Base-by-base conservation (phyloP, 1,140 invertebrate genomes). In the Steinernema feltiae region DNA sequence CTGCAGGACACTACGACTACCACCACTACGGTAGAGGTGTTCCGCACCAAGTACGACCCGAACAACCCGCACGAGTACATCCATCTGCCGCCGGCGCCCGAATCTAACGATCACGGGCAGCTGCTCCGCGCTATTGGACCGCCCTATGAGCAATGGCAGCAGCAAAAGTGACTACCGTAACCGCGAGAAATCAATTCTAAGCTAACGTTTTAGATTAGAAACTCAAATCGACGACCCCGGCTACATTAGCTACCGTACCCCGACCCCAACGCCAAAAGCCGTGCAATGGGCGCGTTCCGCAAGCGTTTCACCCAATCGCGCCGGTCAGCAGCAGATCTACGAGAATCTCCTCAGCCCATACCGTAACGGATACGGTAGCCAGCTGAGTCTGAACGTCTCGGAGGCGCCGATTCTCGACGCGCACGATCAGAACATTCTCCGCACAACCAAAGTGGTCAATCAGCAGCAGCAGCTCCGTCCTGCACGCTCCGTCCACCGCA, bases 1-100 rank as follows among this genome's bases (percentile, higher is more conserved):
- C 53, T 63, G 7, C 53, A 63, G 53, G 53, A 63, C 24, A 63
- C 53, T 27, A 63, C 53, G 53, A 63, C 53, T 27, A 63, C 53
- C 53, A 63, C 53, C 53, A 63, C 53, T 27, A 63, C 53, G 53
- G 53, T 63, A 15, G 53, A 63, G 53, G 53, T 63, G 53, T 63
- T 63, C 53, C 53, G 53, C 24, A 63, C 53, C 2, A 63, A 63
- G 24, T 63, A 63, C 24, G 53, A 63, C 24, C 53, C 53, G 3
- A 12, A 63, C 12, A 63, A 63, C 24, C 53, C 53, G 2, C 53
- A 63, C 24, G 53, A 63, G 53, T 63, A 63, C 24, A 15, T 63
- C 53, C 53, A 63, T 27, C 53, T 63, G 3, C 53, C 53, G 3
- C 53, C 53, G 2, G 53, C 7, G 24, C 53, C 53, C 53, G 7